A percentile compares a stretch with the other conserved stretches of the same genome.
phyloP scores from a whole-genome alignment of 30 jellyfish, hydroid and myxozoan species.

The Nemopilema nomurai region DNA sequence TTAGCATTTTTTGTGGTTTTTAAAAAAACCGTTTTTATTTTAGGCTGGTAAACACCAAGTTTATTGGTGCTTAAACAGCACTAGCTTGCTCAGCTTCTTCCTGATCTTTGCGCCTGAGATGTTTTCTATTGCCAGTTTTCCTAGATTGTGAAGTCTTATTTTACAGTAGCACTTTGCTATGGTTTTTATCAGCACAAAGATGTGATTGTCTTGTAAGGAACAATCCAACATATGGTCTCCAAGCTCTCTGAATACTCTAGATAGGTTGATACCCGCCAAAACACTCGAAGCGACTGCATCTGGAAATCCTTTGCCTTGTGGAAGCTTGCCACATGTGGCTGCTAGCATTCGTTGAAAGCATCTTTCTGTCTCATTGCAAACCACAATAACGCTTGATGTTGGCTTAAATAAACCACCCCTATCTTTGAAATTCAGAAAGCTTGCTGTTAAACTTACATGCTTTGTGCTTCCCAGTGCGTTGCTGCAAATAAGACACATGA shows the following conservation, averaged over 20 bases:
- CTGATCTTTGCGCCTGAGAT: slow-evolving; percentile 30
- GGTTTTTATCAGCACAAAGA: slow-evolving; percentile 31
- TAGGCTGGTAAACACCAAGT: not conserved
- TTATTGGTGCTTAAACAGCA: slow-evolving; percentile 67
- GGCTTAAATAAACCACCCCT: slow-evolving; percentile 76
- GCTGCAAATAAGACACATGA: slow-evolving; percentile 27
- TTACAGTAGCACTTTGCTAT: slow-evolving; percentile 62
- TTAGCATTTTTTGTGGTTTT: not conserved
- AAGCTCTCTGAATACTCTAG: slow-evolving; percentile 34
- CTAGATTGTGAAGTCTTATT: slow-evolving; percentile 58
- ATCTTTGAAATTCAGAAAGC: slow-evolving; percentile 53
- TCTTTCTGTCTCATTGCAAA: slow-evolving; percentile 63
- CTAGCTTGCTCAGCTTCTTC: slow-evolving; percentile 51
- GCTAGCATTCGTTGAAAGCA: slow-evolving; percentile 54
- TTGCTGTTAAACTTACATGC: not conserved
- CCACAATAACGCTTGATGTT: slow-evolving; percentile 39
- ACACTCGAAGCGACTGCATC: slow-evolving; percentile 52
- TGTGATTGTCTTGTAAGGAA: slow-evolving; percentile 57
- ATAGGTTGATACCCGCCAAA: slow-evolving; percentile 19
- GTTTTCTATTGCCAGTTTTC: slow-evolving; percentile 39
- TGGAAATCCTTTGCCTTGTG: slow-evolving; percentile 42
- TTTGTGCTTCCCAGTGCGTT: slow-evolving; percentile 32
- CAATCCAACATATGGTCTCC: slow-evolving; percentile 60
- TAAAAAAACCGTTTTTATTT: not conserved
- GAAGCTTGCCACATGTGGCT: slow-evolving; percentile 59